A percentile compares a stretch with the other conserved stretches of the same genome.
These are phyloP conservation scores for Drosophila malerkotliana DNA, from an alignment of 1,140 invertebrate species.

Conservation along the genomic window DNA sequence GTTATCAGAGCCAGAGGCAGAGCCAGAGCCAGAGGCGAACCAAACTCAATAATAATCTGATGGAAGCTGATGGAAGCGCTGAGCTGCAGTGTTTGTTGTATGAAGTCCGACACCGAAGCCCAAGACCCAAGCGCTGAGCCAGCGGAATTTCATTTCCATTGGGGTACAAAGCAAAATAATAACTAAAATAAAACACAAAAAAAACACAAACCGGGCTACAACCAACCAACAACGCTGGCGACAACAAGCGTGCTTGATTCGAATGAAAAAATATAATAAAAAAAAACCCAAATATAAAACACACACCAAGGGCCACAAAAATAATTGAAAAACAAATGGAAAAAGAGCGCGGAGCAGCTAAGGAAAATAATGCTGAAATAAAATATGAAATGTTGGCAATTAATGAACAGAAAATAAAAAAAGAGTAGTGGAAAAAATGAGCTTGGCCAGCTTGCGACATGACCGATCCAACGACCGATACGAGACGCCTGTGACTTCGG, in stretches of 20 bases:
- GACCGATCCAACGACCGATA: slow-evolving; percentile 41
- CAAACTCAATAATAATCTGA: slow-evolving; percentile 41
- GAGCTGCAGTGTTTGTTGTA: slow-evolving; percentile 20
- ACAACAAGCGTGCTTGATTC: slow-evolving; percentile 78
- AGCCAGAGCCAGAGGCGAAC: slow-evolving; percentile 11
- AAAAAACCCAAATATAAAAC: slow-evolving; percentile 7
- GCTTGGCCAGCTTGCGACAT: slow-evolving; percentile 42
- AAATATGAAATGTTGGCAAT: slow-evolving; percentile 81
- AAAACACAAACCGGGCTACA: slow-evolving; percentile 27
- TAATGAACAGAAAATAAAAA: slow-evolving; percentile 50
- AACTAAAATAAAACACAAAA: slow-evolving; percentile 17
- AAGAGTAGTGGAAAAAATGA: slow-evolving; percentile 19
- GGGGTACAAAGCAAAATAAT: not conserved
- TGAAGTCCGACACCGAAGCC: not conserved
- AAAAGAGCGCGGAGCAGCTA: slow-evolving; percentile 39
- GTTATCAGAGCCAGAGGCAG: slow-evolving; percentile 43
- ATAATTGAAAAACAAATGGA: slow-evolving; percentile 81
- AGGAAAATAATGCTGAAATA: slow-evolving; percentile 70
- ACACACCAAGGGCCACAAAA: slow-evolving; percentile 58
- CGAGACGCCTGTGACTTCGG: slow-evolving; percentile 43
- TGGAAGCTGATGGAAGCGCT: slow-evolving; percentile 22
- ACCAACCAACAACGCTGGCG: slow-evolving; percentile 54
- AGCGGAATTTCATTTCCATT: slow-evolving; percentile 46
- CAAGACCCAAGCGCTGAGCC: slow-evolving; percentile 9
- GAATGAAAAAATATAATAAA: slow-evolving; percentile 51